A percentile compares a stretch with the other conserved stretches of the same genome.
phyloP scores from a whole-genome alignment of 2,797 vertebrate species.

The Phalloptychus januarius region DNA sequence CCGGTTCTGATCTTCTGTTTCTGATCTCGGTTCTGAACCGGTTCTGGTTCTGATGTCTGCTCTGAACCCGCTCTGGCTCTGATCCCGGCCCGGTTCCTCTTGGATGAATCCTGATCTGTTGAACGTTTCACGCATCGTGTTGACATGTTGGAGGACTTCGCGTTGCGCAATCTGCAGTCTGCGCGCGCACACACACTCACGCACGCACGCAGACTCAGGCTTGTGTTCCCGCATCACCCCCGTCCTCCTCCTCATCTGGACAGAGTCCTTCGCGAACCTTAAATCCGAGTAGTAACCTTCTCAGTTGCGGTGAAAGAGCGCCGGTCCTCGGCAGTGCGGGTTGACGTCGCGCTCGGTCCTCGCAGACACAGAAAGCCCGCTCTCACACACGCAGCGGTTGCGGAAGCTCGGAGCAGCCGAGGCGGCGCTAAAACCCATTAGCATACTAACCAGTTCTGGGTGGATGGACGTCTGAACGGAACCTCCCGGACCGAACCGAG shows the following conservation, averaged over 20 bases:
- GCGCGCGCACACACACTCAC: constrained; percentile 35
- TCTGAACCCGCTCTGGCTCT: not conserved
- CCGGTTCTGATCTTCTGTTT: not conserved
- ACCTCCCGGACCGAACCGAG: constrained; percentile 17
- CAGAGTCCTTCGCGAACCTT: not conserved
- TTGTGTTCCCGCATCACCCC: not conserved
- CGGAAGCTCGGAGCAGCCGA: constrained; percentile 66
- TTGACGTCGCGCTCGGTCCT: constrained; percentile 10
- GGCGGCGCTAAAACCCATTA: constrained; percentile 67
- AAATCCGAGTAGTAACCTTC: not conserved
- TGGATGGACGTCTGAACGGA: constrained; percentile 54
- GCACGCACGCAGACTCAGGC: constrained; percentile 13
- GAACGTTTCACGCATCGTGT: constrained; percentile 24
- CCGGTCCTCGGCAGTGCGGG: not conserved
- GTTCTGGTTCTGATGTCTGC: not conserved
- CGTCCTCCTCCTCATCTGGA: not conserved
- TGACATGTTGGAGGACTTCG: constrained; percentile 11
- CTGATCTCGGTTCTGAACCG: too few relatives aligned
- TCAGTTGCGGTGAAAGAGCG: not conserved
- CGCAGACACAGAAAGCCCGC: constrained; percentile 1
- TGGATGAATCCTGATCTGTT: not conserved
- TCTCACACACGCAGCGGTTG: constrained; percentile 44
- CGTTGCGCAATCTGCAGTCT: constrained; percentile 43
- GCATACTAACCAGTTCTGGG: constrained; percentile 55
- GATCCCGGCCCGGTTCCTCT: not conserved